Evolutionary conservation across 2,113 vertebrate genomes (phyloP).

Genomic region (Siphamia tubifer): DNA sequence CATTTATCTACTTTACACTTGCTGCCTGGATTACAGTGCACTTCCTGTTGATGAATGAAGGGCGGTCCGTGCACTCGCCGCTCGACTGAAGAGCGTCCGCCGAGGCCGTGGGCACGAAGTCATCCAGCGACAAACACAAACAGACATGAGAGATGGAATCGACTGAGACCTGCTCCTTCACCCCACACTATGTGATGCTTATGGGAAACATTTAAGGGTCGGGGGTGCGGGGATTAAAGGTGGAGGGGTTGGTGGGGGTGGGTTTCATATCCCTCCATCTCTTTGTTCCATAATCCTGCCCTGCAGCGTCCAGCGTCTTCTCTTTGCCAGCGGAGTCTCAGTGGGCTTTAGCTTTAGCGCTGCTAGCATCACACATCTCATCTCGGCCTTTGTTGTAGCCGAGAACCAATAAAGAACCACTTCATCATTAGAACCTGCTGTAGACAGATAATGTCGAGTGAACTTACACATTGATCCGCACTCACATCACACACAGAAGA

Average conservation of each 20-base stretch:
- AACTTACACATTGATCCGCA: constrained; percentile 29
- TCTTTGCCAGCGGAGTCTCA: constrained; percentile 57
- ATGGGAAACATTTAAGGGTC: constrained; percentile 32
- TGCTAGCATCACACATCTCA: constrained; percentile 47
- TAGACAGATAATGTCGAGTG: constrained; percentile 19
- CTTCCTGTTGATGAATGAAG: constrained; percentile 60
- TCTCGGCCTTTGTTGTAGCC: constrained; percentile 58
- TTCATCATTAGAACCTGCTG: constrained; percentile 49
- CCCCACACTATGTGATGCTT: not conserved
- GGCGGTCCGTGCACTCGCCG: constrained; percentile 1
- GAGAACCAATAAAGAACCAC: constrained; percentile 46
- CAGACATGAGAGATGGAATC: constrained; percentile 9
- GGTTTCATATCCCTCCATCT: constrained; percentile 59
- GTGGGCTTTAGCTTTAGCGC: constrained; percentile 55
- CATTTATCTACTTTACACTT: constrained; percentile 62
- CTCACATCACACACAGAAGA: no score
- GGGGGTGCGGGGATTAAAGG: constrained; percentile 43
- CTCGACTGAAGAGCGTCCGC: constrained; percentile 11
- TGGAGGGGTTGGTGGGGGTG: not conserved
- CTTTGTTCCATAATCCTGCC: constrained; percentile 73
- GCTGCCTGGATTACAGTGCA: constrained; percentile 27
- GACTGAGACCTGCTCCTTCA: not conserved
- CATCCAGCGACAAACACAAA: constrained; percentile 14
- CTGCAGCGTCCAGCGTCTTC: constrained; percentile 40
- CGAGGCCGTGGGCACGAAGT: constrained; percentile 14